Conservation (phyloP, 2,797 vertebrate species). For the Paedocypris micromegethes region DNA sequence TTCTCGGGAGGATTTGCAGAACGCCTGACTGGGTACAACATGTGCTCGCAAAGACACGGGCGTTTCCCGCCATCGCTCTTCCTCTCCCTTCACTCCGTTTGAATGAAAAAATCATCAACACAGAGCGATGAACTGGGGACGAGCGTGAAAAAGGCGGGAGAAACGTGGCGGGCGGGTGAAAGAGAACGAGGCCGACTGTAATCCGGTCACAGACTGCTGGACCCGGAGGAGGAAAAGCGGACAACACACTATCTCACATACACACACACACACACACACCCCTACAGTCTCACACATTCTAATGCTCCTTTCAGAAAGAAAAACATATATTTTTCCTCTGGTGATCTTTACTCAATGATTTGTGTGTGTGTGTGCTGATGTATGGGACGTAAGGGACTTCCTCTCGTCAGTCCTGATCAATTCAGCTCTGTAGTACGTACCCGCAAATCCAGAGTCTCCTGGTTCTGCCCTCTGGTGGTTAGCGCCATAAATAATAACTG, state of each 20-base stretch:
- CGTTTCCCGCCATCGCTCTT: background rate
- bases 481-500: conserved; percentile 17
- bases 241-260: conserved; percentile 18
- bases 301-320: background rate
- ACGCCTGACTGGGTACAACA: background rate
- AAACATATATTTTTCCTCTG: conserved; percentile 8
- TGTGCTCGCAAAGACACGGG: background rate
- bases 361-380: conserved; percentile 9
- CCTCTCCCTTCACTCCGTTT: conserved; percentile 9
- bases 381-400: conserved; percentile 37
- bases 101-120: conserved; percentile 4
- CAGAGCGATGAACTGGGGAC: conserved; percentile 8
- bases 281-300: background rate
- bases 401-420: conserved; percentile 17
- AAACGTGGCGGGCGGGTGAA: conserved; percentile 6
- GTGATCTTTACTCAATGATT: conserved; percentile 14
- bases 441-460: conserved; percentile 19
- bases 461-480: conserved; percentile 37
- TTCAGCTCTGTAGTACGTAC: conserved; percentile 1
- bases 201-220: conserved; percentile 36
- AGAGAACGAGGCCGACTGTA: conserved; percentile 11
- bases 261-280: conserved; percentile 19
- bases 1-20: conserved; percentile 7
- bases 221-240: conserved; percentile 22
- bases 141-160: conserved; percentile 1